Evolutionary conservation across 92 coral and sea anemone genomes (phyloP), one percentile per base, ranked within the genome.

Genomic region (Porites divaricata): DNA sequence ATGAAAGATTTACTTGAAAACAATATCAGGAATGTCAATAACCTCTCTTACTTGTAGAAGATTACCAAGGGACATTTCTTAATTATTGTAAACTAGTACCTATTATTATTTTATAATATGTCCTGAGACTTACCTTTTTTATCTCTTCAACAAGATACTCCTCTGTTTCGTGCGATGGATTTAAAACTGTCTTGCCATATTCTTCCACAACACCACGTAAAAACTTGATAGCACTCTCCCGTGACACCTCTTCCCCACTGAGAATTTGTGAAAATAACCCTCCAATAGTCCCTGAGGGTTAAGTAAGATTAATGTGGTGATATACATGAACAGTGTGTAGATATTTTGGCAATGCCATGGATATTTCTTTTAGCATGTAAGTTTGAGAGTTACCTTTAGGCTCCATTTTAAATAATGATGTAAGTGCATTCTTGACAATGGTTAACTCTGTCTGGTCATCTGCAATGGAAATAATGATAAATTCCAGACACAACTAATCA

Each of bases 191-290:
- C 50, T 93, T 95, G 65, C 94, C 93, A 79, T 86, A 86, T 41
- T 94, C 90, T 62, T 92, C 70, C 50, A 96, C 94, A 56, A 88
- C 86, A 22, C 81, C 15, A 61, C 86, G 85, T 1, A 96, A 89
- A 70, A 96, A 96, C 62, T 93, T 94, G 75, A 96, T 94, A 22
- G 99, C 99, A 72, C 93, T 95, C 63, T 96, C 99, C 64, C 99
- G 88, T 5, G 95, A 91, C 6, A 87, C 95, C 73, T 96, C 99
- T 63, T 96, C 99, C 57, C 99, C 99, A 67, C 93, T 88, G 16
- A 95, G 77, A 56, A 96, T 95, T 78, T 94, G 99, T 50, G 99
- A 96, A 78, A 96, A 96, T 24, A 96, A 80, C 15, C 99, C 99
- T 17, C 98, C 93, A 74, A 96, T 89, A 0, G 99, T 92, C 45